phyloP scores from a whole-genome alignment of 2,888 invertebrate species.

The Monopis laevigella region DNA sequence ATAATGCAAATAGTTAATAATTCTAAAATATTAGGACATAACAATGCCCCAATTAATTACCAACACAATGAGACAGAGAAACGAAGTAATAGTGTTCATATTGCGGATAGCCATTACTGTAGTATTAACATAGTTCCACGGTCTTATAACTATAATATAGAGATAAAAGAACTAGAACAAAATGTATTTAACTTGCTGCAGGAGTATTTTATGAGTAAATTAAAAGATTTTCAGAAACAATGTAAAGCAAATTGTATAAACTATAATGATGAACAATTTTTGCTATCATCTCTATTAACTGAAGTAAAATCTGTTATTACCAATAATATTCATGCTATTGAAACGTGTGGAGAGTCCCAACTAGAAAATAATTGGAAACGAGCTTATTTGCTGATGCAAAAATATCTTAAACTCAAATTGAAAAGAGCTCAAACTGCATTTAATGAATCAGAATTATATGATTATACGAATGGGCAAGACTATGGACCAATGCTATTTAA shows the following conservation, averaged over 20 bases:
- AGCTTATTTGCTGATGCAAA: conserved; percentile 46
- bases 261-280: conserved; percentile 33
- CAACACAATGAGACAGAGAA: too few species aligned
- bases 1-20: too few species aligned
- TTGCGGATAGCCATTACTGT: too few species aligned
- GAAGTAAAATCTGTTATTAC: conserved; percentile 44
- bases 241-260: conserved; percentile 32
- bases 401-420: conserved; percentile 53
- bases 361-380: conserved; percentile 43
- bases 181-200: conserved; percentile 47
- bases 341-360: conserved; percentile 27
- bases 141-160: too few species aligned
- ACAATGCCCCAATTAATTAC: too few species aligned
- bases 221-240: conserved; percentile 30
- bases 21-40: too few species aligned
- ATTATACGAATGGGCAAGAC: conserved; percentile 23
- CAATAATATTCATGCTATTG: conserved; percentile 28
- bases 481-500: conserved; percentile 30
- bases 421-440: conserved; percentile 37
- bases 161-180: conserved; percentile 38
- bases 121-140: too few species aligned
- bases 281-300: conserved; percentile 34
- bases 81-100: too few species aligned
- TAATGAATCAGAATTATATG: conserved; percentile 26
- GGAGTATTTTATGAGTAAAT: conserved; percentile 40